Evolutionary conservation across 1,140 invertebrate species (phyloP).

Genomic region (Bombus haemorrhoidalis): DNA sequence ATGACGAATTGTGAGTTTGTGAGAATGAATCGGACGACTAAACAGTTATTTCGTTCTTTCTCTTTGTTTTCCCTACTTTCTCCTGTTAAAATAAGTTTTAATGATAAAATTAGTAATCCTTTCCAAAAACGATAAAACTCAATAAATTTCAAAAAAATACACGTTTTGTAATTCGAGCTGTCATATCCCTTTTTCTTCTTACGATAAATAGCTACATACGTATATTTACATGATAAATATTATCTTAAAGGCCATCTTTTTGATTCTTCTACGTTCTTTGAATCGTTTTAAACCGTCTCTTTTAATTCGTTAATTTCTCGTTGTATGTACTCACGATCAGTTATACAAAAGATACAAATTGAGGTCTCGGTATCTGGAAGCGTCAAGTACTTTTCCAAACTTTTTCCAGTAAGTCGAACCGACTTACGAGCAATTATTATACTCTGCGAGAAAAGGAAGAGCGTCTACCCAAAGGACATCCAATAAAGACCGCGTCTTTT

Average conservation of each 20-base stretch:
- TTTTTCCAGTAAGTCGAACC: background rate
- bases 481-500: background rate
- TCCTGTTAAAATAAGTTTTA: no score
- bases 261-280: background rate
- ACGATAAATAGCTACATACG: no score
- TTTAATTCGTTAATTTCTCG: background rate
- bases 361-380: background rate
- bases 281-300: background rate
- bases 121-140: accelerated
- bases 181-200: no score
- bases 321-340: background rate
- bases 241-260: background rate
- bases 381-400: background rate
- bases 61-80: no score
- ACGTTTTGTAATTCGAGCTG: no score
- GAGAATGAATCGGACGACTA: background rate
- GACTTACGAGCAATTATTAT: background rate
- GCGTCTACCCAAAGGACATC: background rate
- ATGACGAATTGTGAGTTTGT: background rate
- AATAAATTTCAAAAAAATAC: no score
- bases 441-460: background rate
- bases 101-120: background rate
- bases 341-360: background rate
- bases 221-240: no score
- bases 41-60: background rate